Base-by-base conservation (phyloP, 2,113 vertebrate genomes). In the Tor tambroides region DNA sequence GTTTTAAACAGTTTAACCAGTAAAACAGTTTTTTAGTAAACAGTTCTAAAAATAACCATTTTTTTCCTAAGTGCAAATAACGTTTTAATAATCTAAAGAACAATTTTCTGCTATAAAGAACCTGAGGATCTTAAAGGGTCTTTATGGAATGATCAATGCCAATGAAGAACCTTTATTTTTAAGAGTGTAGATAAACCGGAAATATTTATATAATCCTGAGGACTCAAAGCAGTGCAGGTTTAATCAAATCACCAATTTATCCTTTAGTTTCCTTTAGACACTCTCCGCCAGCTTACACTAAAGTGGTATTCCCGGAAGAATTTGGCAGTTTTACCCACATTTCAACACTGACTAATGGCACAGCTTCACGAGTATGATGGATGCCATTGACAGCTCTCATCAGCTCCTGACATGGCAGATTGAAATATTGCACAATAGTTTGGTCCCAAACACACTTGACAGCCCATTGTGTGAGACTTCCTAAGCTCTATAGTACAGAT, bases 381-480 rank as follows among this genome's bases (percentile, higher is more conserved):
- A 80, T 81, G 84, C 75, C 14, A 32, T 76, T 80, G 69, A 83
- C 87, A 49, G 87, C 69, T 54, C 56, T 85, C 65, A 12, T 71
- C 38, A 74, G 59, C 32, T 11, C 32, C 28, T 14, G 46, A 81
- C 71, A 80, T 78, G 85, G 81, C 77, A 85, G 59, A 78, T 61
- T 56, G 28, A 87, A 85, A 46, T 32, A 61, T 80, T 35, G 30
- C 77, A 83, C 38, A 72, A 71, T 23, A 49, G 32, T 78, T 83
- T 85, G 43, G 80, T 85, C 75, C 26, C 71, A 41, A 82, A 69
- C 59, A 28, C 41, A 69, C 54, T 84, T 77, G 87, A 90, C 76
- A 65, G 69, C 59, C 56, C 30, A 84, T 69, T 85, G 30, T 51
- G n/a, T 54, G 61, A 26, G 51, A 67, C 38, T 65, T 86, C 56